A percentile compares a stretch with the other conserved stretches of the same genome.
Conservation (phyloP, 1,140 invertebrate species). For the Palaemon carinicauda region DNA sequence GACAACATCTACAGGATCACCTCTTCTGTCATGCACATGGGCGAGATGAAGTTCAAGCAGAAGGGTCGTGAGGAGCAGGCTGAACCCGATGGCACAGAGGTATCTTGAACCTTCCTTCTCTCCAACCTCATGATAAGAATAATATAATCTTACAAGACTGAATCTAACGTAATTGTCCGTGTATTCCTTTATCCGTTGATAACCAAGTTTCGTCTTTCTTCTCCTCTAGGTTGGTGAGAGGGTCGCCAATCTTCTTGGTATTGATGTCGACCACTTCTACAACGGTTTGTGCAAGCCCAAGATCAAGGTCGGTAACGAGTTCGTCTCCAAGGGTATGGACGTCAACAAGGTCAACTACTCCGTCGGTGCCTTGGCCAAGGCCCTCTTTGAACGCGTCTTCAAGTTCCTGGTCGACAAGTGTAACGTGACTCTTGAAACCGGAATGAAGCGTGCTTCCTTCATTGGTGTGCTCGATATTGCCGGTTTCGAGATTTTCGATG, state of each 20-base stretch:
- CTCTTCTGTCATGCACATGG: conserved; percentile 96
- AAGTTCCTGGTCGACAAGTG: conserved; percentile 70
- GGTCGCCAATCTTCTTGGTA: conserved; percentile 67
- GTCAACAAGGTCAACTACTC: conserved; percentile 66
- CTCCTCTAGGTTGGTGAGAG: conserved; percentile 70
- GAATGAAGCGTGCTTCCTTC: conserved; percentile 69
- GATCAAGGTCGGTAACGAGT: conserved; percentile 50
- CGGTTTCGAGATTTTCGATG: conserved; percentile 65
- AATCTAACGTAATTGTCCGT: too few relatives aligned
- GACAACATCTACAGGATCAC: conserved; percentile 96
- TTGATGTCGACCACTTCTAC: conserved; percentile 64
- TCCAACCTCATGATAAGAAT: too few relatives aligned
- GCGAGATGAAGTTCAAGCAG: conserved; percentile 70
- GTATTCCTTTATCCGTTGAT: neutral
- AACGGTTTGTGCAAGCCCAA: conserved; percentile 39
- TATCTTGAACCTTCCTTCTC: conserved; percentile 63
- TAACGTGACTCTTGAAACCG: conserved; percentile 71
- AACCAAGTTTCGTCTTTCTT: neutral
- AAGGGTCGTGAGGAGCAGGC: conserved; percentile 67
- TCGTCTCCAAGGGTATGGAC: conserved; percentile 63
- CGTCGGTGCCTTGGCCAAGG: conserved; percentile 71
- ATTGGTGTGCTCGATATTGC: conserved; percentile 60
- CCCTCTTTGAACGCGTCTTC: conserved; percentile 71
- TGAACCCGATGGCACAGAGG: conserved; percentile 94
- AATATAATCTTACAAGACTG: too few relatives aligned